A percentile compares a stretch with the other conserved stretches of the same genome.
Conservation (phyloP, 2,888 invertebrate species). For the Nyleta sp. region DNA sequence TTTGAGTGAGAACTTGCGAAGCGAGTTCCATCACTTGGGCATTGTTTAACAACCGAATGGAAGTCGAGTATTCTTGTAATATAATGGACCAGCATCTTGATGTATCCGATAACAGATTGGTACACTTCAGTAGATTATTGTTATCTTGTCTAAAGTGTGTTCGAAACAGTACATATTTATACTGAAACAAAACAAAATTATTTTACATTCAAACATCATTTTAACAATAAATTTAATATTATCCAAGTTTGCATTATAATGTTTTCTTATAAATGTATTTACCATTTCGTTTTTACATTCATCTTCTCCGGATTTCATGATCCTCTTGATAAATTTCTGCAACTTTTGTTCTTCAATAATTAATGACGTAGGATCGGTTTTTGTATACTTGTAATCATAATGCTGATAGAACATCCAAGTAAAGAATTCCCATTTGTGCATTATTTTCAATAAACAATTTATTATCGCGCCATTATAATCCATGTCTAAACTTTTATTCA, state of each 20-base stretch:
- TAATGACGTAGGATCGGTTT: conserved; percentile 62
- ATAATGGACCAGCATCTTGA: conserved; percentile 15
- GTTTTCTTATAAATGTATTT: conserved; percentile 22
- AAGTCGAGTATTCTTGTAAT: conserved; percentile 3
- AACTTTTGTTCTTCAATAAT: conserved; percentile 70
- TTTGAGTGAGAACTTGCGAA: conserved; percentile 9
- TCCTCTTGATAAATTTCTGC: conserved; percentile 57
- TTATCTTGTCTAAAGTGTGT: not conserved
- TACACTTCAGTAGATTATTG: not conserved
- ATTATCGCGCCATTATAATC: conserved; percentile 67
- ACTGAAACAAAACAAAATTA: conserved; percentile 31
- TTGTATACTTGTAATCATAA: conserved; percentile 69
- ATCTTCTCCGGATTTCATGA: conserved; percentile 67
- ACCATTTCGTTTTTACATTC: conserved; percentile 72
- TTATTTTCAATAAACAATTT: conserved; percentile 66
- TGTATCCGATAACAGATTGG: conserved; percentile 3
- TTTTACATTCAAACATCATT: conserved; percentile 4
- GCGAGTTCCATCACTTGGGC: conserved; percentile 30
- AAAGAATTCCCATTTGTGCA: conserved; percentile 72
- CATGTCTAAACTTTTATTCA: conserved; percentile 64
- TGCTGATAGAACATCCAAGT: conserved; percentile 69
- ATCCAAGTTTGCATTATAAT: too few relatives aligned
- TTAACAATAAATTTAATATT: conserved; percentile 7
- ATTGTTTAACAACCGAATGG: conserved; percentile 12
- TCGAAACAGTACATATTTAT: conserved; percentile 19